Conservation (phyloP, 2,797 vertebrate species). For the Brachyalestes nurse region DNA sequence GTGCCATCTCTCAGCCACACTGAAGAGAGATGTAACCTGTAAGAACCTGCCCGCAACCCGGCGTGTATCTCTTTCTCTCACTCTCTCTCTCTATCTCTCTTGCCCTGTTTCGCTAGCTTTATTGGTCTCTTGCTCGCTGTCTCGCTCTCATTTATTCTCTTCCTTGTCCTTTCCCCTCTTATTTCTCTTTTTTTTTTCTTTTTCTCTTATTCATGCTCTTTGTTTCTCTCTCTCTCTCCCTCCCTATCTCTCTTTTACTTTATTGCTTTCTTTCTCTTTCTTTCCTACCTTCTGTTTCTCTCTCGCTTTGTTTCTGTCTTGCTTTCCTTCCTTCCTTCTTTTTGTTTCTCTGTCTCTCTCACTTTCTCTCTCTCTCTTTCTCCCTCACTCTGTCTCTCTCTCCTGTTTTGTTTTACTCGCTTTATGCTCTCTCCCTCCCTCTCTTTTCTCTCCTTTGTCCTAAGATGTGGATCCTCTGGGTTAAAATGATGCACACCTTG, state of each 20-base stretch:
- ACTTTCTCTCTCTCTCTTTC: not conserved
- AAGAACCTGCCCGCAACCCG: slow-evolving; percentile 43
- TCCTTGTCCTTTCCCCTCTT: not conserved
- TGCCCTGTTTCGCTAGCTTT: not conserved
- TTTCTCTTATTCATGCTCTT: not conserved
- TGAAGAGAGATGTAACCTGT: slow-evolving; percentile 51
- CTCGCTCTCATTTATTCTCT: no score
- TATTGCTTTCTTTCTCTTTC: not conserved
- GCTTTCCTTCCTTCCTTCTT: no score
- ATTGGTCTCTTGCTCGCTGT: not conserved
- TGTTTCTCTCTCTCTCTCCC: not conserved
- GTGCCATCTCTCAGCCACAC: slow-evolving; percentile 30
- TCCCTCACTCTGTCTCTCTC: not conserved
- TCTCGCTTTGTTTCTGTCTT: not conserved
- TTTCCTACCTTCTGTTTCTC: not conserved
- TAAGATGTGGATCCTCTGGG: slow-evolving; percentile 4
- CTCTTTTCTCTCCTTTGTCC: not conserved
- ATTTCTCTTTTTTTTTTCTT: not conserved
- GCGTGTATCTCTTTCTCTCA: not conserved
- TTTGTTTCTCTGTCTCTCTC: no score
- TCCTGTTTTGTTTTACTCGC: no score
- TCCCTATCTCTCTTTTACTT: not conserved
- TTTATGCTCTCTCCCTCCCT: no score
- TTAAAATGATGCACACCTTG: slow-evolving; percentile 49
- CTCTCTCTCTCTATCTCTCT: not conserved